Evolutionary conservation across 2,797 vertebrate genomes (phyloP).

Genomic region (Rhyacichthys aspro): DNA sequence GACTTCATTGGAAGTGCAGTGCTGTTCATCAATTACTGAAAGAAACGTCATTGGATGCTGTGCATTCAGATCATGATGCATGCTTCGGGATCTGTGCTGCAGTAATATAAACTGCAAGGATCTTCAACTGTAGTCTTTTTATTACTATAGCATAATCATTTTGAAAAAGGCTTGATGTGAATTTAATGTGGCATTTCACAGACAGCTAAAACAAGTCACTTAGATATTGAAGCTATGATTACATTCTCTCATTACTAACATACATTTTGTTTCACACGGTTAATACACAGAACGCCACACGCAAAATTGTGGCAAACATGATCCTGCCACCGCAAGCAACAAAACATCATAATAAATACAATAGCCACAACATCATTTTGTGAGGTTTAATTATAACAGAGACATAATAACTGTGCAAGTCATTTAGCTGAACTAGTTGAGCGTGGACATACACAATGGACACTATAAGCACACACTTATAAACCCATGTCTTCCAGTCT

Average conservation of each 20-base stretch:
- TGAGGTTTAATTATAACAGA: background rate
- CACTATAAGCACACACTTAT: slow-evolving; percentile 17
- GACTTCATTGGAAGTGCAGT: slow-evolving; percentile 4
- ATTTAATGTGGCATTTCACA: too few relatives aligned
- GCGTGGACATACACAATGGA: too few relatives aligned
- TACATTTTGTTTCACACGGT: too few relatives aligned
- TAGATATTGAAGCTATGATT: too few relatives aligned
- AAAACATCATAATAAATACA: slow-evolving; percentile 1
- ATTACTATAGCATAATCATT: too few relatives aligned
- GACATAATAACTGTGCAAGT: slow-evolving; percentile 10
- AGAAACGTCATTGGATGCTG: background rate
- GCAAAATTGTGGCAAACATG: background rate
- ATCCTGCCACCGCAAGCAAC: background rate
- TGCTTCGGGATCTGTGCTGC: too few relatives aligned
- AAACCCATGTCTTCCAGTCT: slow-evolving; percentile 16
- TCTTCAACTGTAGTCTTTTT: too few relatives aligned
- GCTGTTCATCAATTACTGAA: background rate
- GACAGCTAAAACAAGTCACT: too few relatives aligned
- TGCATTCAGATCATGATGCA: too few relatives aligned
- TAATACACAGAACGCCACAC: too few relatives aligned
- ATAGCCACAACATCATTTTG: background rate
- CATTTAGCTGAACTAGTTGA: slow-evolving; percentile 13
- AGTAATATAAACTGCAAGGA: too few relatives aligned
- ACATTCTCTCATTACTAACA: background rate
- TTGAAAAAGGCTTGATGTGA: too few relatives aligned